These are phyloP conservation scores for Xiphophorus birchmanni DNA, from an alignment of 2,797 vertebrate genomes.

Conservation along the genomic window DNA sequence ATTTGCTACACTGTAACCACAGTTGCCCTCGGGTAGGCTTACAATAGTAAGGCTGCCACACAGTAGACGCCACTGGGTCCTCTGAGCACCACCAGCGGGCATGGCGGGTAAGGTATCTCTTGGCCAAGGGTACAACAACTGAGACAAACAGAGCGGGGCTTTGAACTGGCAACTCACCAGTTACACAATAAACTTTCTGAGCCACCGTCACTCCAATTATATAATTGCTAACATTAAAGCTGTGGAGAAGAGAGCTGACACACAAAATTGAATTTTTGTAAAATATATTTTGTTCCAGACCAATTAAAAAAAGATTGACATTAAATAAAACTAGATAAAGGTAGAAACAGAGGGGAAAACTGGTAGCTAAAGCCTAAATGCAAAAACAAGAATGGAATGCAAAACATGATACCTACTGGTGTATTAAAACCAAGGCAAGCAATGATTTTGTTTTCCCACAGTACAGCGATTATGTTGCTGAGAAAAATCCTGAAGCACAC, in stretches of 20 bases:
- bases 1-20: neutral
- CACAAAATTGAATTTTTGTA: neutral
- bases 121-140: neutral
- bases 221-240: neutral
- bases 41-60: neutral
- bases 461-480: constrained; percentile 14
- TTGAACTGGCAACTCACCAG: neutral
- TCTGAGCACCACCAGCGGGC: neutral
- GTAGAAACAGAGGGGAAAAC: neutral
- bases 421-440: neutral
- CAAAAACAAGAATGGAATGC: neutral
- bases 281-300: neutral
- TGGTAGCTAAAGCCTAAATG: neutral
- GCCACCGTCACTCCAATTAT: neutral
- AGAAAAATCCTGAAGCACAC: constrained; percentile 27
- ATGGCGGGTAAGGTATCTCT: neutral
- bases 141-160: neutral
- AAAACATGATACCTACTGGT: neutral
- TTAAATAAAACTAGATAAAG: neutral
- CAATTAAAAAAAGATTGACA: neutral
- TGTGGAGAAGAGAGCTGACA: neutral
- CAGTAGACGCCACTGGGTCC: neutral
- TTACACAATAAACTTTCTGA: neutral
- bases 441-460: neutral
- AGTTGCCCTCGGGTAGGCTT: neutral